A percentile compares a stretch with the other conserved stretches of the same genome.
Evolutionary conservation across 37 sponge, comb jelly and placozoan species (phyloP).

Genomic region (Corticium candelabrum): DNA sequence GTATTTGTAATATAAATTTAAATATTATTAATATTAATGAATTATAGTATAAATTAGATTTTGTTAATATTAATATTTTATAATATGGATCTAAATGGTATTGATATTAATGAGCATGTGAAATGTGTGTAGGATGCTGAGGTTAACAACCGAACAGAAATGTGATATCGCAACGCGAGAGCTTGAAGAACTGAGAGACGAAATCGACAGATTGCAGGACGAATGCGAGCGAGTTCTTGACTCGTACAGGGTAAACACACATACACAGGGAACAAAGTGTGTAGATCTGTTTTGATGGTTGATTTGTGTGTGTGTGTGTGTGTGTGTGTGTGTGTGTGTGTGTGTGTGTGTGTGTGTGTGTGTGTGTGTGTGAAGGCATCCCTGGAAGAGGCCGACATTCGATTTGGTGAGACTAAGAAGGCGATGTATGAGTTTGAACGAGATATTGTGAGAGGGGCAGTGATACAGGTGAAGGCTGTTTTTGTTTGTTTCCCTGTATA

Average conservation of each 20-base stretch:
- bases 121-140: constrained; percentile 32
- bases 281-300: not conserved
- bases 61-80: too few relatives aligned
- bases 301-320: too few relatives aligned
- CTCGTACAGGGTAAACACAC: constrained; percentile 44
- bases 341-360: not conserved
- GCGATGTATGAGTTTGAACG: constrained; percentile 85
- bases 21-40: too few relatives aligned
- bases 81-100: too few relatives aligned
- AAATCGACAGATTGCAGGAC: constrained; percentile 61
- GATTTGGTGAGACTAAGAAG: constrained; percentile 78
- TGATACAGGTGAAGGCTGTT: constrained; percentile 47
- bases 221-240: constrained; percentile 63
- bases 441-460: constrained; percentile 72
- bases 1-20: too few relatives aligned
- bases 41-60: too few relatives aligned
- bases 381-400: constrained; percentile 61
- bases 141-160: constrained; percentile 88
- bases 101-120: too few relatives aligned
- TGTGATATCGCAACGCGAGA: constrained; percentile 95
- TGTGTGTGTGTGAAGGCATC: constrained; percentile 47
- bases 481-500: not conserved
- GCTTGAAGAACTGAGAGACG: constrained; percentile 77
- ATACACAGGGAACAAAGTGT: not conserved
- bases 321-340: too few relatives aligned